A percentile compares a stretch with the other conserved stretches of the same genome.
Conservation (phyloP, 2,113 vertebrate species). For the Pimephales promelas region DNA sequence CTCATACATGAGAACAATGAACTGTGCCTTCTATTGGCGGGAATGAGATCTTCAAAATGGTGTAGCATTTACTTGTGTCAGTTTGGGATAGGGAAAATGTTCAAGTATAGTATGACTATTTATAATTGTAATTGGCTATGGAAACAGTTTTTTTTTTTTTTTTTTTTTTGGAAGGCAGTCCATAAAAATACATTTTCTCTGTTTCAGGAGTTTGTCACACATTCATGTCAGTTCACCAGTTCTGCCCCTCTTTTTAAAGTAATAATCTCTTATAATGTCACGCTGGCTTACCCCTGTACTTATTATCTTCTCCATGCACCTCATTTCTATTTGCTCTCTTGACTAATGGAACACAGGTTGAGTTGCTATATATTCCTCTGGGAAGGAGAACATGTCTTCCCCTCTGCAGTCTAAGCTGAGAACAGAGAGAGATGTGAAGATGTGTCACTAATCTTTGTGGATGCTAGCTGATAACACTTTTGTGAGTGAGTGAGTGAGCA, state of each 20-base stretch:
- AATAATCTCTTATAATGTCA: neutral
- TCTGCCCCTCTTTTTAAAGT: neutral
- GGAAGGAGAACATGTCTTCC: neutral
- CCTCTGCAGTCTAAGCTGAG: neutral
- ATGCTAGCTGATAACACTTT: slow-evolving; percentile 16
- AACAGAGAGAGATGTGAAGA: neutral
- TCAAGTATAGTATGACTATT: neutral
- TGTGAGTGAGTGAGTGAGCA: neutral
- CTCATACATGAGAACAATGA: too few relatives aligned
- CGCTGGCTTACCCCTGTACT: neutral
- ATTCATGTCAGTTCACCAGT: neutral
- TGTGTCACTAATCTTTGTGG: slow-evolving; percentile 7
- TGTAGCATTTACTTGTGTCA: too few relatives aligned
- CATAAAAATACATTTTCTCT: neutral
- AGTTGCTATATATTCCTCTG: slow-evolving; percentile 2
- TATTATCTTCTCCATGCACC: neutral
- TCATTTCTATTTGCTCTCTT: slow-evolving; percentile 15
- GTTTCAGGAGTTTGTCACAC: neutral
- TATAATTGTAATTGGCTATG: neutral
- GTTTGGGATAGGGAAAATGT: too few relatives aligned
- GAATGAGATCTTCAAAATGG: too few relatives aligned
- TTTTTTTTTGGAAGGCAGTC: neutral
- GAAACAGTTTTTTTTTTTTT: neutral
- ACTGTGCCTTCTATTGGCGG: too few relatives aligned
- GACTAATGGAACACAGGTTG: slow-evolving; percentile 34